phyloP scores from a whole-genome alignment of 2,888 invertebrate species.

The Mylabris sibirica region DNA sequence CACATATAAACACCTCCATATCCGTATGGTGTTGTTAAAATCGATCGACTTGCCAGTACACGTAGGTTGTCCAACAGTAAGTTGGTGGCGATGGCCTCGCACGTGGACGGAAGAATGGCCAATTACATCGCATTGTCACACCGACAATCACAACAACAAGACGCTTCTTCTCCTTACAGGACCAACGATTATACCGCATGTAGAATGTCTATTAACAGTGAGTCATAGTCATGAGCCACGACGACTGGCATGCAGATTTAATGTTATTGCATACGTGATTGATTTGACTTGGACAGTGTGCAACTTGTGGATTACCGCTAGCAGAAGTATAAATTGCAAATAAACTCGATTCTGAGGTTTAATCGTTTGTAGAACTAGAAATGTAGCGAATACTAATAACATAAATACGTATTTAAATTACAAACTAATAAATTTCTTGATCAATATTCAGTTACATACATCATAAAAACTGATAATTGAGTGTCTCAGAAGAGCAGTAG shows the following conservation, averaged over 20 bases:
- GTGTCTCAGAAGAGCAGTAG: too few relatives aligned
- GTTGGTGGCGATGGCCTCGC: conserved; percentile 52
- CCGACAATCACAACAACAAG: conserved; percentile 34
- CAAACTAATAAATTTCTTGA: neutral
- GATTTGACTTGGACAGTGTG: conserved; percentile 50
- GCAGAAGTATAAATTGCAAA: conserved; percentile 53
- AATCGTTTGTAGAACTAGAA: conserved; percentile 45
- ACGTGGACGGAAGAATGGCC: conserved; percentile 59
- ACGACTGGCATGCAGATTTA: conserved; percentile 59
- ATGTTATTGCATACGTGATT: conserved; percentile 60
- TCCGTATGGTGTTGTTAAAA: conserved; percentile 40
- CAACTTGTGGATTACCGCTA: conserved; percentile 51
- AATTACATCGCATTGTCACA: conserved; percentile 54
- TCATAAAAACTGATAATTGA: neutral
- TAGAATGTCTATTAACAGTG: conserved; percentile 55
- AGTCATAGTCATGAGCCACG: conserved; percentile 54
- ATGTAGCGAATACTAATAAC: conserved; percentile 3
- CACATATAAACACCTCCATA: conserved; percentile 11
- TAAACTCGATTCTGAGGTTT: conserved; percentile 48
- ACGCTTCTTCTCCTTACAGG: conserved; percentile 52
- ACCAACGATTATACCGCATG: conserved; percentile 43
- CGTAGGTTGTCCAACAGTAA: conserved; percentile 28
- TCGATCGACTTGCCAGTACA: conserved; percentile 49
- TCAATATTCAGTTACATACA: neutral
- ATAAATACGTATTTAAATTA: neutral